phyloP scores from a whole-genome alignment of 2,113 vertebrate species.

The Corynorhinus townsendii region DNA sequence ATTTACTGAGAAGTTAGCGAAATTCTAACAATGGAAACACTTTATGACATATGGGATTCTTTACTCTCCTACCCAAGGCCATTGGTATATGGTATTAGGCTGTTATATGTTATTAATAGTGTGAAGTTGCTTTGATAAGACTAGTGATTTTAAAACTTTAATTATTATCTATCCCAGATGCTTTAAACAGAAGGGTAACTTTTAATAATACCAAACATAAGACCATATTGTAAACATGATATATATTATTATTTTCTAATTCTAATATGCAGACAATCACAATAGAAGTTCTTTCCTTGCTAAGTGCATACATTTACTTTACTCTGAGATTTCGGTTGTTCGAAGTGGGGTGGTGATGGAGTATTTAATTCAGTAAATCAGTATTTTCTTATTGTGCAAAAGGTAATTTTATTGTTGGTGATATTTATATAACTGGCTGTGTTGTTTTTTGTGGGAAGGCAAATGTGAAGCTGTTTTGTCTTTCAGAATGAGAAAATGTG shows the following conservation, averaged over 20 bases:
- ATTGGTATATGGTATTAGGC: rapidly evolving
- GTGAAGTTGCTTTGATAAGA: not conserved
- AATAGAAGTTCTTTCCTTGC: not conserved
- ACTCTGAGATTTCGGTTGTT: not conserved
- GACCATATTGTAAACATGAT: not conserved
- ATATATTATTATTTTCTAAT: not conserved
- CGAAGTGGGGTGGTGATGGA: not conserved
- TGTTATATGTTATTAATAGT: not conserved
- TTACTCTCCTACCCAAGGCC: not conserved
- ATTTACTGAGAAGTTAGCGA: conserved; percentile 39
- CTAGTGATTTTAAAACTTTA: not conserved
- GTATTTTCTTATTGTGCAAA: not conserved
- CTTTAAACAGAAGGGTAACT: not conserved
- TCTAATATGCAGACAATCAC: not conserved
- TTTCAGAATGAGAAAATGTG: not conserved
- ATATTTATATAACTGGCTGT: not conserved
- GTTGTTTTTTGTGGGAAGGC: not conserved
- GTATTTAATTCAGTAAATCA: not conserved
- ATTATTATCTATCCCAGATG: not conserved
- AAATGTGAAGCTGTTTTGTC: not conserved
- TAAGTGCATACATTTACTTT: not conserved
- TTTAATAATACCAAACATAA: not conserved
- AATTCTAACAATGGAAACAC: conserved; percentile 48
- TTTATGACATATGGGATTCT: not conserved
- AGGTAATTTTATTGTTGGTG: not conserved